Percentiles rank a stretch among this genome's conserved stretches.
phyloP scores from a whole-genome alignment of 2,113 vertebrate species.

The Festucalex cinctus region DNA sequence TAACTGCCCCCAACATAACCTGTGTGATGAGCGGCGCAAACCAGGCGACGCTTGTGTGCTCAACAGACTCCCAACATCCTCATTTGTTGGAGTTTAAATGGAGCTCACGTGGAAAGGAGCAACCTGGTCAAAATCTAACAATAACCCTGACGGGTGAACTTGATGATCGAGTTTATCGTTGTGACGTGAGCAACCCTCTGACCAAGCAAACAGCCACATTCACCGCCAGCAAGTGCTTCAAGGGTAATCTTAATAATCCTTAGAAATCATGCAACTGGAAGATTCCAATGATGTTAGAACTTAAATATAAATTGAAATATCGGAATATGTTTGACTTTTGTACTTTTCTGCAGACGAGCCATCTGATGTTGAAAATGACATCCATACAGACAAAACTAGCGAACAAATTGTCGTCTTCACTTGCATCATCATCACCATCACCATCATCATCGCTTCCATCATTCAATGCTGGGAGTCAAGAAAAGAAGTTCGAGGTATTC shows the following conservation, averaged over 20 bases:
- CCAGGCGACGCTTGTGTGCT: conserved; percentile 36
- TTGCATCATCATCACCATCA: no score
- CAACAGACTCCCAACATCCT: neutral
- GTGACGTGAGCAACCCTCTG: conserved; percentile 42
- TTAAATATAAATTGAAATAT: no score
- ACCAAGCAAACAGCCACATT: conserved; percentile 16
- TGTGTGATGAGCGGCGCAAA: conserved; percentile 24
- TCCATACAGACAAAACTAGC: neutral
- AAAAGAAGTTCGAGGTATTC: no score
- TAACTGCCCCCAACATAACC: conserved; percentile 39
- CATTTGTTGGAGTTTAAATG: conserved; percentile 20
- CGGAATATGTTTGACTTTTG: no score
- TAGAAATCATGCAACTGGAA: neutral
- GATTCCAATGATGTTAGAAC: no score
- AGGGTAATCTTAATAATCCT: conserved; percentile 33
- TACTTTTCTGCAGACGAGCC: no score
- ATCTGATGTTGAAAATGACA: neutral
- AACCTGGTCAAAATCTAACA: neutral
- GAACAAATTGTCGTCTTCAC: no score
- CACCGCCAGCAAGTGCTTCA: conserved; percentile 43
- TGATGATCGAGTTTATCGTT: conserved; percentile 23
- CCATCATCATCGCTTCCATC: no score
- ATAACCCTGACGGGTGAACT: conserved; percentile 19
- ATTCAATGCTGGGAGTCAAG: no score
- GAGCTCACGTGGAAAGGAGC: neutral